Evolutionary conservation across 2,888 invertebrate genomes (phyloP).

Genomic region (Drosophila acutilabella): DNA sequence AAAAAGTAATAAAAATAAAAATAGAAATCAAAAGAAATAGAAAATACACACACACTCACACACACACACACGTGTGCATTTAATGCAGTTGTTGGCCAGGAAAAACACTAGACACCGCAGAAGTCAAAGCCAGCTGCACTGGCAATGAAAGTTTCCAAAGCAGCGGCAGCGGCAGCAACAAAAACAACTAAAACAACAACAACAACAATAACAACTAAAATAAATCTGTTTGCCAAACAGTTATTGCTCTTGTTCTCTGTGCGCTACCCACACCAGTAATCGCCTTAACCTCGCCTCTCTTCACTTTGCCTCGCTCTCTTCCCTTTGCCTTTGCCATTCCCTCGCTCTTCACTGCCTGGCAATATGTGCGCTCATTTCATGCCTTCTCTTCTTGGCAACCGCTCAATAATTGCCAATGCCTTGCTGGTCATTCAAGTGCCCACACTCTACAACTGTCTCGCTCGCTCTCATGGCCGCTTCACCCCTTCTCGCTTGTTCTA

Average conservation of each 20-base stretch:
- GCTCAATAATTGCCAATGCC: conserved; percentile 73
- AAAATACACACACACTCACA: neutral
- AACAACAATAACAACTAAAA: conserved; percentile 53
- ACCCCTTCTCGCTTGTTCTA: neutral
- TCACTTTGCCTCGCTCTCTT: conserved; percentile 6
- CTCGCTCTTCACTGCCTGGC: conserved; percentile 30
- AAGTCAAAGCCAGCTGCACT: conserved; percentile 51
- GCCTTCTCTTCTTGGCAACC: conserved; percentile 71
- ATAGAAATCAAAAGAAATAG: no score
- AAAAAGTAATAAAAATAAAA: conserved; percentile 27
- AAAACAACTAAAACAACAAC: conserved; percentile 4
- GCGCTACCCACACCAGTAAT: conserved; percentile 56
- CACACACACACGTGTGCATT: conserved; percentile 48
- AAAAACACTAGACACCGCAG: conserved; percentile 16
- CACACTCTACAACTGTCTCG: neutral
- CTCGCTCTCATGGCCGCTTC: neutral
- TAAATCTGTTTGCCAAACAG: conserved; percentile 82
- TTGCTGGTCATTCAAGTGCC: conserved; percentile 40
- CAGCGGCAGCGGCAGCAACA: conserved; percentile 2
- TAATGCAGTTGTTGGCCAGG: conserved; percentile 36
- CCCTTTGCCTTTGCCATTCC: neutral
- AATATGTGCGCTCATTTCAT: conserved; percentile 71
- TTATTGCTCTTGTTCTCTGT: conserved; percentile 75
- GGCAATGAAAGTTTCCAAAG: conserved; percentile 71
- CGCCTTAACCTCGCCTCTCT: neutral